Percentiles rank a stretch among this genome's conserved stretches.
Evolutionary conservation across 2,888 invertebrate genomes (phyloP).

Genomic region (Lepidocyrtinus sp.): DNA sequence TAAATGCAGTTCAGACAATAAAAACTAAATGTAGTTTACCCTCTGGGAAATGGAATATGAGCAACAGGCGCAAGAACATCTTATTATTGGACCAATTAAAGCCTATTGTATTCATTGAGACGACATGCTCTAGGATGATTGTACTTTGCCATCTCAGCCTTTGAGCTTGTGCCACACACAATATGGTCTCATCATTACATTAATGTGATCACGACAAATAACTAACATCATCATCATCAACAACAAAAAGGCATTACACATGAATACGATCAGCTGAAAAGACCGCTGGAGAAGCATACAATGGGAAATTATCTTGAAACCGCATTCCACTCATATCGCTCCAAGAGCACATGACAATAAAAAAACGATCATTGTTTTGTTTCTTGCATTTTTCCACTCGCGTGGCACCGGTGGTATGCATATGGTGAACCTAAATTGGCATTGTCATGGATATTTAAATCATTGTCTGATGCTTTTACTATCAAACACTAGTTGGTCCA

Average conservation of each 20-base stretch:
- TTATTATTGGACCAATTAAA: conserved; percentile 47
- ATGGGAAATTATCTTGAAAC: neutral
- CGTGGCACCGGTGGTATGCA: neutral
- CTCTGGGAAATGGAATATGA: neutral
- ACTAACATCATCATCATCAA: neutral
- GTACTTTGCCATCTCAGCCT: neutral
- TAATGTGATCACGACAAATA: neutral
- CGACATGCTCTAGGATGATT: too few relatives aligned
- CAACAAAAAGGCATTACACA: neutral
- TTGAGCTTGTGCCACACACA: neutral
- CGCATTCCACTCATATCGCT: neutral
- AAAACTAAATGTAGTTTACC: neutral
- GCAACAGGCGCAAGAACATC: conserved; percentile 48
- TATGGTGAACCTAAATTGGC: neutral
- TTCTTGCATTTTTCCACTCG: neutral
- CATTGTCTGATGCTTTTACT: neutral
- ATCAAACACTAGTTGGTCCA: too few relatives aligned
- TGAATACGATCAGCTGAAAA: conserved; percentile 1
- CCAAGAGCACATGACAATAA: neutral
- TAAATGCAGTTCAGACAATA: neutral
- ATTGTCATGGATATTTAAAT: neutral
- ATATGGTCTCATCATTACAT: neutral
- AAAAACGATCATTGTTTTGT: conserved; percentile 8
- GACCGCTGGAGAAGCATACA: neutral
- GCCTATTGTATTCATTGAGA: conserved; percentile 26